These are phyloP conservation scores for Archocentrus centrarchus DNA, from an alignment of 2,113 vertebrate genomes.

Conservation along the genomic window DNA sequence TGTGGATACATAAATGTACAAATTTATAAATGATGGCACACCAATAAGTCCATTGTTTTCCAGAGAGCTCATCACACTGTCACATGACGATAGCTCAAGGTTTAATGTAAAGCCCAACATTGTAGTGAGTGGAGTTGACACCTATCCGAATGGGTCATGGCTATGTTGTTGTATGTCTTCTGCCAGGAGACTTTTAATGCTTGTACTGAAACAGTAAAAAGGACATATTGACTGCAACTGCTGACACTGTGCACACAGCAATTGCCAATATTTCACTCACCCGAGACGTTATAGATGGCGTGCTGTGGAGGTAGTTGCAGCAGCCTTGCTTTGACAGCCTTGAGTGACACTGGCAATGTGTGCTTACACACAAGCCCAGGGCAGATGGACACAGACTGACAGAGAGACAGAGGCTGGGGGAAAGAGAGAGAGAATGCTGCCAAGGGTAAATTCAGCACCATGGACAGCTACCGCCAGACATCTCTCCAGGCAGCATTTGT, in stretches of 20 bases:
- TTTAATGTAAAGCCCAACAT: slow-evolving; percentile 46
- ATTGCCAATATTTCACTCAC: slow-evolving; percentile 67
- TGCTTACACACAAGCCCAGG: slow-evolving; percentile 40
- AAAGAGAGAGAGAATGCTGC: neutral
- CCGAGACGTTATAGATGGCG: slow-evolving; percentile 36
- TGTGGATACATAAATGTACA: accelerated
- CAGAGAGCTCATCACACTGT: slow-evolving; percentile 30
- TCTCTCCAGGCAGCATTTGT: slow-evolving; percentile 51
- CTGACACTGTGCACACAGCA: slow-evolving; percentile 46
- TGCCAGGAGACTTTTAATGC: slow-evolving; percentile 48
- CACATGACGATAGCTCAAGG: slow-evolving; percentile 1
- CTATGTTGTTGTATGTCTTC: slow-evolving; percentile 53
- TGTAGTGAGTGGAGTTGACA: slow-evolving; percentile 48
- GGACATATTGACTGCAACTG: slow-evolving; percentile 52
- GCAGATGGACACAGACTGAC: slow-evolving; percentile 40
- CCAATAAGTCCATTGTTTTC: slow-evolving; percentile 9
- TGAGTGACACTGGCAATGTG: slow-evolving; percentile 58
- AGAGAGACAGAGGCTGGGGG: neutral
- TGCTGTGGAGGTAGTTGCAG: slow-evolving; percentile 1
- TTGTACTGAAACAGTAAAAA: slow-evolving; percentile 65
- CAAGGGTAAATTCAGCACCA: slow-evolving; percentile 57
- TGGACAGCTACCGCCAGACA: slow-evolving; percentile 57
- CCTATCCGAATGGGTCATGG: slow-evolving; percentile 58
- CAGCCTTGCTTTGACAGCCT: slow-evolving; percentile 51
- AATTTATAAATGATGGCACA: neutral